Conservation (phyloP, 2,797 vertebrate species). For the Paguma larvata region DNA sequence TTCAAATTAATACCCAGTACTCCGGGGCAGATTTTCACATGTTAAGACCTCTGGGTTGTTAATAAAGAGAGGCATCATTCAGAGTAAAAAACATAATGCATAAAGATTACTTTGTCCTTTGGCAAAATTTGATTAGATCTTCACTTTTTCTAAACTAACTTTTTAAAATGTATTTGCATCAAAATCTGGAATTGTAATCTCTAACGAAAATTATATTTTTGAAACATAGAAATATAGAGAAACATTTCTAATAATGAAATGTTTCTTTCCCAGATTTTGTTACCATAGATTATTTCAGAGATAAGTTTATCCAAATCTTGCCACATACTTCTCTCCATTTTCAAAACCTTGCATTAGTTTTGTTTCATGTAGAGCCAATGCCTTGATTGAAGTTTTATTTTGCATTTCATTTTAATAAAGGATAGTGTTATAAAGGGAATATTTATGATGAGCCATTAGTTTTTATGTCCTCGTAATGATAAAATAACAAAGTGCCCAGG, state of each 20-base stretch:
- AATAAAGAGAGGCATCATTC: neutral
- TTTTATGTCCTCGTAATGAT: neutral
- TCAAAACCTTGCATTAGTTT: slow-evolving; percentile 7
- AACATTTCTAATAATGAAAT: neutral
- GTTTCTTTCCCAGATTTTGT: neutral
- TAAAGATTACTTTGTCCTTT: neutral
- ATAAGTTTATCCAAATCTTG: neutral
- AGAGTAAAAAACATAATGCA: neutral
- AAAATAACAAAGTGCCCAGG: neutral
- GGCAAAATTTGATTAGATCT: neutral
- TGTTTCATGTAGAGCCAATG: neutral
- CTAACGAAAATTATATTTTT: neutral
- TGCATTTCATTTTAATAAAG: slow-evolving; percentile 3
- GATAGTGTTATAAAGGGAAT: neutral
- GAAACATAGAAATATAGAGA: neutral
- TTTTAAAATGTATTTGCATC: neutral
- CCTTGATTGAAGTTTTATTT: slow-evolving; percentile 44
- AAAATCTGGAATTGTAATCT: neutral
- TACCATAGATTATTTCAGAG: slow-evolving; percentile 37
- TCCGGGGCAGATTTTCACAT: neutral
- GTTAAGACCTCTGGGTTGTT: neutral
- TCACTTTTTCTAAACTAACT: slow-evolving; percentile 43
- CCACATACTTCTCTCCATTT: neutral
- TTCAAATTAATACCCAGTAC: slow-evolving; percentile 5
- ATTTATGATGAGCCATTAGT: neutral